phyloP scores from a whole-genome alignment of 2,797 vertebrate genomes.

The Mormyrus hasselquistii region DNA sequence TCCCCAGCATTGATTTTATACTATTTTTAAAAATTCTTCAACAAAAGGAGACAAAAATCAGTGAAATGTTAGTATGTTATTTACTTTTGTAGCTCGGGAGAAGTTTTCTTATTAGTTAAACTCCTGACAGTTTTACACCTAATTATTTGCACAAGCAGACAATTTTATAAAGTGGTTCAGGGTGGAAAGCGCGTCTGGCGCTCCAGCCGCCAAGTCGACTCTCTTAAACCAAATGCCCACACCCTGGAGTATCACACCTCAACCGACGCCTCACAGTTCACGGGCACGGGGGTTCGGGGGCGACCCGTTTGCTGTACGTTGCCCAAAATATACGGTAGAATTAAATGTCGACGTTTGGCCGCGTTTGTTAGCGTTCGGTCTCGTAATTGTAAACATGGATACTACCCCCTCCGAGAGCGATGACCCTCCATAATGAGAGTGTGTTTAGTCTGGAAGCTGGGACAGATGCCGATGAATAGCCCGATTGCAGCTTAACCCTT shows the following conservation, averaged over 20 bases:
- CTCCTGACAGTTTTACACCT: neutral
- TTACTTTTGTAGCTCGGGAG: neutral
- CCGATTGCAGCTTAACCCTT: constrained; percentile 60
- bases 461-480: constrained; percentile 73
- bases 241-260: neutral
- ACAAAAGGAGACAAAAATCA: neutral
- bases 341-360: constrained; percentile 45
- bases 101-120: neutral
- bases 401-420: constrained; percentile 49
- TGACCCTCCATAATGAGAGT: constrained; percentile 64
- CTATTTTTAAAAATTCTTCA: neutral
- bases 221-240: constrained; percentile 27
- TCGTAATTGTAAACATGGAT: constrained; percentile 68
- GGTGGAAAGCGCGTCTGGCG: neutral
- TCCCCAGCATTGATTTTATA: neutral
- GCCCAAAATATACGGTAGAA: constrained; percentile 54
- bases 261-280: constrained; percentile 32
- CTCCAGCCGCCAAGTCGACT: constrained; percentile 13
- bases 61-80: neutral
- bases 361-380: constrained; percentile 51
- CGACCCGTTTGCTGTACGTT: neutral
- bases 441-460: constrained; percentile 72
- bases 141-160: neutral
- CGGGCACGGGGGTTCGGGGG: constrained; percentile 30
- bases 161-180: neutral